Conservation (phyloP, 2,797 vertebrate genomes). For the Thaleichthys pacificus region DNA sequence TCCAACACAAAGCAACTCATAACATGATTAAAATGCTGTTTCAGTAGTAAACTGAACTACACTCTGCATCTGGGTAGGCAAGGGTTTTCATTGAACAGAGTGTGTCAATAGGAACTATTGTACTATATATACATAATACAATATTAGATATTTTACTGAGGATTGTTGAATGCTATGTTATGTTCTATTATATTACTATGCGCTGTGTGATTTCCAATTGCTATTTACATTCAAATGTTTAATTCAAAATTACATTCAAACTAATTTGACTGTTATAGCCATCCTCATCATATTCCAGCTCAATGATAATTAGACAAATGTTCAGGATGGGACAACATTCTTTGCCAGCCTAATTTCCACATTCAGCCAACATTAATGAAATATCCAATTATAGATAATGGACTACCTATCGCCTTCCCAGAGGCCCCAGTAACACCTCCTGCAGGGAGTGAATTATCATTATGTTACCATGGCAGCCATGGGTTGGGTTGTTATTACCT, state of each 20-base stretch:
- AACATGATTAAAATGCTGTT: too few species aligned
- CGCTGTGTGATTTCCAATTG: too few species aligned
- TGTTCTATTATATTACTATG: too few species aligned
- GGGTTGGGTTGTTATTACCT: neutral
- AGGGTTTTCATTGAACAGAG: too few species aligned
- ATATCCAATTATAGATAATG: conserved; percentile 8
- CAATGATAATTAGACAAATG: neutral
- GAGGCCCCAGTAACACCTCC: neutral
- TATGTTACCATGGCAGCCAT: conserved; percentile 10
- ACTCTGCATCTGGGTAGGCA: too few species aligned
- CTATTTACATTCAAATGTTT: too few species aligned
- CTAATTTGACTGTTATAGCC: neutral
- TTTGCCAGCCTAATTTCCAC: conserved; percentile 1
- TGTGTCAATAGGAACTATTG: too few species aligned
- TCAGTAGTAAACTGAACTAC: too few species aligned
- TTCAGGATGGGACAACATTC: neutral
- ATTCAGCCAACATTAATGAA: conserved; percentile 1
- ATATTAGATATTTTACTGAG: too few species aligned
- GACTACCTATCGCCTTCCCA: neutral
- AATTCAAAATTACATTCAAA: too few species aligned
- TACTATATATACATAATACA: too few species aligned
- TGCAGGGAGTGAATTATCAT: conserved; percentile 1
- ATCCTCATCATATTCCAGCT: neutral
- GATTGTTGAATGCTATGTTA: too few species aligned
- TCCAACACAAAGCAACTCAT: neutral